phyloP scores from a whole-genome alignment of 2,888 invertebrate species.

The Ormia ochracea region DNA sequence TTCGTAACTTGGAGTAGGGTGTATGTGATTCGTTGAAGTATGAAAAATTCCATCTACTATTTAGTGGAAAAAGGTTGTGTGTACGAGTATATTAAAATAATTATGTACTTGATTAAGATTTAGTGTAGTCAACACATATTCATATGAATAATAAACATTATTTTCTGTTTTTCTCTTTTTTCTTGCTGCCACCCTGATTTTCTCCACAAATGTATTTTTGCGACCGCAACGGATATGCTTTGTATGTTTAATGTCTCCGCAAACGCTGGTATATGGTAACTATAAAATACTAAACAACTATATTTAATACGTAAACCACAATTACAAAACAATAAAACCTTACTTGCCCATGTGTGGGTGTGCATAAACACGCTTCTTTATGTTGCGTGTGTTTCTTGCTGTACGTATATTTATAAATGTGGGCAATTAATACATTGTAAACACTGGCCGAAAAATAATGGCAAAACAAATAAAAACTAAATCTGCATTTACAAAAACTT shows the following conservation, averaged over 20 bases:
- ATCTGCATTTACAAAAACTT: slow-evolving; percentile 28
- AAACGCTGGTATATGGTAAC: slow-evolving; percentile 40
- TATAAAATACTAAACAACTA: slow-evolving; percentile 20
- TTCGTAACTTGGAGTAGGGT: no score
- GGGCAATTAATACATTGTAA: slow-evolving; percentile 55
- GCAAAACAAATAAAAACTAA: slow-evolving; percentile 24
- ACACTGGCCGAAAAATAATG: slow-evolving; percentile 40
- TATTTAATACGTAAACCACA: slow-evolving; percentile 29
- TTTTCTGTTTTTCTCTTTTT: slow-evolving; percentile 7
- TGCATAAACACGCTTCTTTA: background rate
- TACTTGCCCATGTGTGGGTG: background rate
- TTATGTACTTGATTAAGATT: slow-evolving; percentile 14
- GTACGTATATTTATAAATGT: slow-evolving; percentile 46
- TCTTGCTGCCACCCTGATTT: background rate
- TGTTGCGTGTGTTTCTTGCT: slow-evolving; percentile 10
- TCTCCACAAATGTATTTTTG: background rate
- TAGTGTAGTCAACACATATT: slow-evolving; percentile 16
- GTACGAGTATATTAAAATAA: no score
- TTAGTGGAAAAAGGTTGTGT: no score
- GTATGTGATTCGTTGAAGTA: no score
- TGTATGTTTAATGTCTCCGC: slow-evolving; percentile 46
- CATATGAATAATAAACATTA: slow-evolving; percentile 18
- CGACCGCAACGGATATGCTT: slow-evolving; percentile 48
- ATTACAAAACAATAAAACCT: slow-evolving; percentile 49
- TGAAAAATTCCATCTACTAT: no score